A percentile compares a stretch with the other conserved stretches of the same genome.
phyloP scores from a whole-genome alignment of 2,888 invertebrate species.

The Xestia c-nigrum region DNA sequence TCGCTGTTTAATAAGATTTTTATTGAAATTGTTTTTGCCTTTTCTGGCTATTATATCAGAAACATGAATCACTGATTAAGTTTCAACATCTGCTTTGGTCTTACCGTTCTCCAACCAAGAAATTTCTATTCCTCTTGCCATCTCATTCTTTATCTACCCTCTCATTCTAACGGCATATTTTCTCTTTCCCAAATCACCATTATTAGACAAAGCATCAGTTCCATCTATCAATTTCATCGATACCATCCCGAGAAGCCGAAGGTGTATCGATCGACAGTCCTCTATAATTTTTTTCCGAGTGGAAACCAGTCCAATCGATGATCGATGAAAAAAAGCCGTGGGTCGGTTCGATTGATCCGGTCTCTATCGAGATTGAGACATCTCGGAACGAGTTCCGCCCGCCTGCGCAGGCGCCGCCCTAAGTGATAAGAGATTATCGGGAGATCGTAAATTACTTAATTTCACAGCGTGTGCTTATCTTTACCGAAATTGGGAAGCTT shows the following conservation, averaged over 20 bases:
- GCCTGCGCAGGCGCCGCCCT: slow-evolving; percentile 73
- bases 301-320: slow-evolving; percentile 85
- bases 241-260: slow-evolving; percentile 61
- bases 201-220: slow-evolving; percentile 65
- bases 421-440: slow-evolving; percentile 69
- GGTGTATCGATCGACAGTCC: slow-evolving; percentile 64
- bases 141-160: slow-evolving; percentile 24
- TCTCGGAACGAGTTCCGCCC: slow-evolving; percentile 86
- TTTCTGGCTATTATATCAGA: slow-evolving; percentile 7
- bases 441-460: slow-evolving; percentile 61
- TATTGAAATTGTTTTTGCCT: slow-evolving; percentile 29
- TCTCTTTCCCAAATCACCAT: slow-evolving; percentile 58
- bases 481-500: slow-evolving; percentile 45
- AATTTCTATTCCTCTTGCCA: slow-evolving; percentile 14
- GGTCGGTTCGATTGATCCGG: slow-evolving; percentile 88
- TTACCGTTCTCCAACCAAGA: not conserved
- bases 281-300: slow-evolving; percentile 79
- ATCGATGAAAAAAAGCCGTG: slow-evolving; percentile 85
- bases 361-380: slow-evolving; percentile 88
- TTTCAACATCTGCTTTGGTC: not conserved
- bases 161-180: slow-evolving; percentile 51
- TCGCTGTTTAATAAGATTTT: slow-evolving; percentile 44
- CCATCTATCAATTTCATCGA: slow-evolving; percentile 68
- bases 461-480: slow-evolving; percentile 47
- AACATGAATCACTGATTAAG: slow-evolving; percentile 8